Percentiles rank a stretch among this genome's conserved stretches.
Evolutionary conservation across 2,797 vertebrate genomes (phyloP).

Genomic region (Sebastes glaucus): DNA sequence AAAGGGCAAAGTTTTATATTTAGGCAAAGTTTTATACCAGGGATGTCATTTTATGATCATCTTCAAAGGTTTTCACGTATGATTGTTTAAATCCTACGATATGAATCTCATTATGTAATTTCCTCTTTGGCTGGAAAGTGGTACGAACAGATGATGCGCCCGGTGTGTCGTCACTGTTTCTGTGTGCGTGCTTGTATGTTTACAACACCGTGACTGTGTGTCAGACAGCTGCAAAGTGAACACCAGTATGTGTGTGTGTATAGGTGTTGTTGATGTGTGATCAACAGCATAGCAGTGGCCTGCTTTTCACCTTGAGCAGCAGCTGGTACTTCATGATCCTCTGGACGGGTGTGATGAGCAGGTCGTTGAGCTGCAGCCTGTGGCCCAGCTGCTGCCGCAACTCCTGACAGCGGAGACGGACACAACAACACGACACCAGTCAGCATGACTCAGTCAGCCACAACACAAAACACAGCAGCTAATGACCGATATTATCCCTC

Average conservation of each 20-base stretch:
- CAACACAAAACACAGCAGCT: background rate
- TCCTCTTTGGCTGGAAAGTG: constrained; percentile 20
- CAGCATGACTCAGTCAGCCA: constrained; percentile 25
- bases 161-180: background rate
- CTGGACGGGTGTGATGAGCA: constrained; percentile 98
- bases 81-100: constrained; percentile 19
- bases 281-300: constrained; percentile 24
- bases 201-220: constrained; percentile 25
- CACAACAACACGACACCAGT: constrained; percentile 37
- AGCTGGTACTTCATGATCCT: constrained; percentile 99
- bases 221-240: constrained; percentile 36
- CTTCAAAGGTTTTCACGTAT: constrained; percentile 45
- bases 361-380: constrained; percentile 95
- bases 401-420: constrained; percentile 81
- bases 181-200: constrained; percentile 10
- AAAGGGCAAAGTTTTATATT: constrained; percentile 45
- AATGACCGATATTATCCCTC: background rate
- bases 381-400: constrained; percentile 95
- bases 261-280: constrained; percentile 1
- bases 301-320: constrained; percentile 91
- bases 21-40: constrained; percentile 32
- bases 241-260: background rate
- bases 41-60: constrained; percentile 49
- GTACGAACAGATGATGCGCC: background rate
- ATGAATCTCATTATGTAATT: constrained; percentile 23